phyloP scores from a whole-genome alignment of 1,140 invertebrate genomes.

The Bombyx mandarina region DNA sequence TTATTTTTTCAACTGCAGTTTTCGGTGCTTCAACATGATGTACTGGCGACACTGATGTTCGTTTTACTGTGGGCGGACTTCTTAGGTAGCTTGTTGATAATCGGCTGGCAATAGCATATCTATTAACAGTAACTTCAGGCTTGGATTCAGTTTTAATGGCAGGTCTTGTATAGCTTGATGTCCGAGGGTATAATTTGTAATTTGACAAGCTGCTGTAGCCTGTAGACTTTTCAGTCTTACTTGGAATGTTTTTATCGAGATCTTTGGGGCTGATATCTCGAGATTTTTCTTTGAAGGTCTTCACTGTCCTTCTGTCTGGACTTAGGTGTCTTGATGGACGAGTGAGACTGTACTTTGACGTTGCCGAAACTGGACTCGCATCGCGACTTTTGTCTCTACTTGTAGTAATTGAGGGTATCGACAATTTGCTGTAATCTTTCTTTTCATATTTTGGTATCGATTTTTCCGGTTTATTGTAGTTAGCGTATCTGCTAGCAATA shows the following conservation, averaged over 20 bases:
- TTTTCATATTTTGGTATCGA: constrained; percentile 43
- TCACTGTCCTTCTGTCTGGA: constrained; percentile 46
- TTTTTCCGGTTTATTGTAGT: constrained; percentile 39
- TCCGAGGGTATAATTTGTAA: constrained; percentile 62
- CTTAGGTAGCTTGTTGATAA: constrained; percentile 49
- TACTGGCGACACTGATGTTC: constrained; percentile 39
- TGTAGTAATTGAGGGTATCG: constrained; percentile 30
- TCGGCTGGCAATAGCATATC: constrained; percentile 55
- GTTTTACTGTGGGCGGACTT: constrained; percentile 44
- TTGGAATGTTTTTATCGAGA: constrained; percentile 68
- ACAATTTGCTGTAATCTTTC: constrained; percentile 48
- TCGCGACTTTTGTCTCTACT: constrained; percentile 42
- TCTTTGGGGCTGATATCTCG: constrained; percentile 52
- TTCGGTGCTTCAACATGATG: constrained; percentile 32
- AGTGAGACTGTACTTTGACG: constrained; percentile 49
- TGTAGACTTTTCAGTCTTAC: constrained; percentile 63
- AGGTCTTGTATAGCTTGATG: constrained; percentile 49
- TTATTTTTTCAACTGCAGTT: constrained; percentile 24
- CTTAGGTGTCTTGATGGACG: constrained; percentile 45
- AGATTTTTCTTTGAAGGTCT: constrained; percentile 51
- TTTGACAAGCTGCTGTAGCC: constrained; percentile 58
- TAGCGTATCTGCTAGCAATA: constrained; percentile 50
- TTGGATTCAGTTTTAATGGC: constrained; percentile 41
- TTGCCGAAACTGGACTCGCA: constrained; percentile 48
- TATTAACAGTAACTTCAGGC: constrained; percentile 32